phyloP scores from a whole-genome alignment of 1,140 invertebrate species.

The Chionoecetes opilio region DNA sequence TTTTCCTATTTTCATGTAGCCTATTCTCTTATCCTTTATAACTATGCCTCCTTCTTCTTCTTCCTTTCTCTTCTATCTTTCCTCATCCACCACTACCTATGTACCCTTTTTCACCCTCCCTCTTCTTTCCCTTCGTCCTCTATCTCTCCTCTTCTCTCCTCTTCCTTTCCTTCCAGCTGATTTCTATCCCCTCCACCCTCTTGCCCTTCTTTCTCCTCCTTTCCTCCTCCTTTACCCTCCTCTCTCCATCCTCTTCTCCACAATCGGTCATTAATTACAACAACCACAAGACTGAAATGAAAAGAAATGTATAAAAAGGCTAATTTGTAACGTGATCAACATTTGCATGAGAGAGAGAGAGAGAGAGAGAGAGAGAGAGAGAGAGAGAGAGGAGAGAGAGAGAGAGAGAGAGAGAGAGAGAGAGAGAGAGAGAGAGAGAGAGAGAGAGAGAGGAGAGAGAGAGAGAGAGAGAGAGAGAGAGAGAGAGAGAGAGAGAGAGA shows the following conservation, averaged over 20 bases:
- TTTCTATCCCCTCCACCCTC: neutral
- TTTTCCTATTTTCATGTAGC: neutral
- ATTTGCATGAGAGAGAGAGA: slow-evolving; percentile 63
- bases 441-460: neutral
- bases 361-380: neutral
- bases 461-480: neutral
- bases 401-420: slow-evolving; percentile 41
- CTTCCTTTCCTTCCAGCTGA: neutral
- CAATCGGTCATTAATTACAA: slow-evolving; percentile 66
- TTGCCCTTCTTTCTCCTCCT: neutral
- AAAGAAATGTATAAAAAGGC: slow-evolving; percentile 70
- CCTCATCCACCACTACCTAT: neutral
- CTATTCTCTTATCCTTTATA: neutral
- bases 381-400: neutral
- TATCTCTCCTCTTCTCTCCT: neutral
- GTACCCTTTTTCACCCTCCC: neutral
- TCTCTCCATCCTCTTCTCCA: neutral
- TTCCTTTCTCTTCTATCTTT: neutral
- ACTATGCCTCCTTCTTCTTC: neutral
- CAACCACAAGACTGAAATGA: slow-evolving; percentile 72
- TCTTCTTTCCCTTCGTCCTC: neutral
- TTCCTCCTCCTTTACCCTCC: neutral
- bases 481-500: neutral
- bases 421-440: neutral
- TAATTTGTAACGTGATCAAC: slow-evolving; percentile 76